These are phyloP conservation scores for Bunonema sp. DNA, from an alignment of 2,888 invertebrate genomes.

Conservation along the genomic window DNA sequence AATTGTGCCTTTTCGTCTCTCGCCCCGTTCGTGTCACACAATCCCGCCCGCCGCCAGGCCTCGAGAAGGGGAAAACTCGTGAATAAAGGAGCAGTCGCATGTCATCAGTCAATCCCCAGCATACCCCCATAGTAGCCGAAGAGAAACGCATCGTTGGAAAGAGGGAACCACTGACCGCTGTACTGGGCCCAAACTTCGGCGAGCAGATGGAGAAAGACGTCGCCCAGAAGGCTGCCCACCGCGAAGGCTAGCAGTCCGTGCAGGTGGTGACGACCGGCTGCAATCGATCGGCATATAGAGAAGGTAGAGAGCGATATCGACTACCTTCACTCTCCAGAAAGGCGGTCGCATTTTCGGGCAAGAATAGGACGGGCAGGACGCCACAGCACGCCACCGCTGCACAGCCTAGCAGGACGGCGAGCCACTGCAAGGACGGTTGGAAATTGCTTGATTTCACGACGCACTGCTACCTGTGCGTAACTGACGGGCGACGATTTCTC, in stretches of 20 bases:
- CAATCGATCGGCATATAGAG: slow-evolving; percentile 2
- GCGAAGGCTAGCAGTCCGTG: slow-evolving; percentile 27
- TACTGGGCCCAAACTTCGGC: slow-evolving; percentile 21
- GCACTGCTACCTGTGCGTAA: too few relatives aligned
- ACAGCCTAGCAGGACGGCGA: slow-evolving; percentile 18
- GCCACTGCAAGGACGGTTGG: too few relatives aligned
- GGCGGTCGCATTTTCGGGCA: slow-evolving; percentile 16
- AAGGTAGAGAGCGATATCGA: not conserved
- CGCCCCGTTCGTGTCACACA: not conserved
- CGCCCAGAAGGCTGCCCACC: slow-evolving; percentile 29
- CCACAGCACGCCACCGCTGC: slow-evolving; percentile 20
- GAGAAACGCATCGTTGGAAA: too few relatives aligned
- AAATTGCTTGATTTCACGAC: too few relatives aligned
- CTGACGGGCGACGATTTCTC: too few relatives aligned
- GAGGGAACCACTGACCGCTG: slow-evolving; percentile 3
- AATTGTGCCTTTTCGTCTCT: too few relatives aligned
- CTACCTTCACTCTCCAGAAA: slow-evolving; percentile 14
- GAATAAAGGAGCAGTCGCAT: not conserved
- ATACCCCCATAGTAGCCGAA: too few relatives aligned
- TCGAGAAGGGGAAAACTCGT: not conserved
- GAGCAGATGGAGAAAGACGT: slow-evolving; percentile 31
- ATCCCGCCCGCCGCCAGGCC: too few relatives aligned
- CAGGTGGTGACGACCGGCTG: slow-evolving; percentile 17
- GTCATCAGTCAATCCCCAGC: too few relatives aligned
- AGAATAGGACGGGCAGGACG: slow-evolving; percentile 21